Percentiles rank a stretch among this genome's conserved stretches.
phyloP scores from a whole-genome alignment of 1,140 invertebrate species.

The Caenorhabditis inopinata region DNA sequence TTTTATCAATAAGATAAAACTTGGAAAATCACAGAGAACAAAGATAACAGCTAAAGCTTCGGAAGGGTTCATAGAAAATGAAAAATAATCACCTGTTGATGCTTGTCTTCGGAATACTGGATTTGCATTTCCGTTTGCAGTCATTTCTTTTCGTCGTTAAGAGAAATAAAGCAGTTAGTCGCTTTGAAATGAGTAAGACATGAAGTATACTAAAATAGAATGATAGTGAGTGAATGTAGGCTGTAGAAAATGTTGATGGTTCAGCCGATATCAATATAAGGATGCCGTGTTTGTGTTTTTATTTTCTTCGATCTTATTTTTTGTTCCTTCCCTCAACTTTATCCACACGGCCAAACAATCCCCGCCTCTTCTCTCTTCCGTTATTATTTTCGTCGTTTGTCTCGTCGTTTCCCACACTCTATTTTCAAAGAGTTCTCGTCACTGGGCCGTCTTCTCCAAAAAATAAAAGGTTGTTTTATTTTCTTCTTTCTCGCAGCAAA shows the following conservation, averaged over 20 bases:
- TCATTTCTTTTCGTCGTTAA: neutral
- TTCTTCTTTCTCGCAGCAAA: neutral
- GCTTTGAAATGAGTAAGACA: neutral
- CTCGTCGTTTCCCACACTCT: slow-evolving; percentile 17
- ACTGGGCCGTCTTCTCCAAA: slow-evolving; percentile 6
- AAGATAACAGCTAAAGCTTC: no score
- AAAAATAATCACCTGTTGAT: slow-evolving; percentile 14
- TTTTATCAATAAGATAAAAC: no score
- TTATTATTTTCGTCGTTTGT: slow-evolving; percentile 11
- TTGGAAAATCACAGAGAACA: no score
- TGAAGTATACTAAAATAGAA: neutral
- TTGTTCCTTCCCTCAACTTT: neutral
- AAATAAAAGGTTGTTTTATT: neutral
- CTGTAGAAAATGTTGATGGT: neutral
- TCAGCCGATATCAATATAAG: slow-evolving; percentile 16
- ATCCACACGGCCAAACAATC: slow-evolving; percentile 19
- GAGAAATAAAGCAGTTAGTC: neutral
- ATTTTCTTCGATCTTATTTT: neutral
- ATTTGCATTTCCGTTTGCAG: slow-evolving; percentile 11
- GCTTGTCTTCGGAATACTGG: neutral
- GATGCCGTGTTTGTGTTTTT: slow-evolving; percentile 24
- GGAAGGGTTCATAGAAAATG: no score
- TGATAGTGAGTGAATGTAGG: neutral
- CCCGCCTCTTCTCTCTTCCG: slow-evolving; percentile 27
- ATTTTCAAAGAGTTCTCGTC: slow-evolving; percentile 1